A percentile compares a stretch with the other conserved stretches of the same genome.
phyloP scores from a whole-genome alignment of 2,113 vertebrate species.

The Perca flavescens region DNA sequence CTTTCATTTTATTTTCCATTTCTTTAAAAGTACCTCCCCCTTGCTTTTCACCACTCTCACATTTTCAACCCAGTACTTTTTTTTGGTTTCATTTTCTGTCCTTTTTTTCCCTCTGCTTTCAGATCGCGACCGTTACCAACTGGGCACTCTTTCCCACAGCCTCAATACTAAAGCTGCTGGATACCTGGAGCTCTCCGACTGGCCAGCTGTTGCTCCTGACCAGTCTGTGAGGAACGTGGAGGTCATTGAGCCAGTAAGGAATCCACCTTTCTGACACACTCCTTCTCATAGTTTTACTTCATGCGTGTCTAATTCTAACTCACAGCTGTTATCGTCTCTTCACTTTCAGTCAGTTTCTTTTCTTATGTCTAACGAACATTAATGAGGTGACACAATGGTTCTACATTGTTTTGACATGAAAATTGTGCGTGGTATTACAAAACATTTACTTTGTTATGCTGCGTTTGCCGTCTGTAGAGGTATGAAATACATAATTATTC shows the following conservation, averaged over 20 bases:
- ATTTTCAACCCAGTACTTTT: background rate
- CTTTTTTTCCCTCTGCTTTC: slow-evolving; percentile 60
- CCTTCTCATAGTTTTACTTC: background rate
- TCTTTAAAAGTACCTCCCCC: background rate
- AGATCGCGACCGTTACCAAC: slow-evolving; percentile 97
- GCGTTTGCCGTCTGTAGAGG: too few relatives aligned
- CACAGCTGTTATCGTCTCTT: background rate
- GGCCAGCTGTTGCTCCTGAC: slow-evolving; percentile 93
- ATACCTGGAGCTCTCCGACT: slow-evolving; percentile 95
- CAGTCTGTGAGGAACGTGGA: slow-evolving; percentile 94
- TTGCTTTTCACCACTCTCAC: background rate
- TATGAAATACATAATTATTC: too few relatives aligned
- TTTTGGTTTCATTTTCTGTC: background rate
- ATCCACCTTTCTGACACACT: background rate
- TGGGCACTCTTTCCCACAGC: slow-evolving; percentile 95
- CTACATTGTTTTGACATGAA: background rate
- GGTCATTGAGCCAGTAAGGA: slow-evolving; percentile 87
- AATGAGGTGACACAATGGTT: background rate
- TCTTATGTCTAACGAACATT: background rate
- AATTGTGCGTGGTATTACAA: background rate
- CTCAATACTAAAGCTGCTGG: slow-evolving; percentile 90
- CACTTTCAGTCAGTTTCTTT: background rate
- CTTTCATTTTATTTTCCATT: background rate
- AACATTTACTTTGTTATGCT: too few relatives aligned
- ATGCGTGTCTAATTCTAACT: background rate